Percentiles rank a stretch among this genome's conserved stretches.
Conservation (phyloP, 2,888 invertebrate genomes). For the Sympetrum striolatum region DNA sequence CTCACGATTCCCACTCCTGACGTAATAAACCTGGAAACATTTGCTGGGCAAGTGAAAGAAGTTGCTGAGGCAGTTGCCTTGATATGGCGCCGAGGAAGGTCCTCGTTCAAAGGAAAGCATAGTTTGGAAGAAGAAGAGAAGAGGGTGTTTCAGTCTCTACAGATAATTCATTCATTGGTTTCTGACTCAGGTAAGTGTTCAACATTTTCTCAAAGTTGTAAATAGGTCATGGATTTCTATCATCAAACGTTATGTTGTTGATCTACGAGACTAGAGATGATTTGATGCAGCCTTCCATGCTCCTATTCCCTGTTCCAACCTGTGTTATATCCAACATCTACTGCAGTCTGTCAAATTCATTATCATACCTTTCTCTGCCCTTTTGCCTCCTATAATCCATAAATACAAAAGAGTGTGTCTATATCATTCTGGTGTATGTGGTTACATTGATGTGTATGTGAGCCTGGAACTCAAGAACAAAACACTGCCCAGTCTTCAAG, state of each 20-base stretch:
- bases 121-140: slow-evolving; percentile 7
- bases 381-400: too few relatives aligned
- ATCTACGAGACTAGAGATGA: too few relatives aligned
- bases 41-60: slow-evolving; percentile 23
- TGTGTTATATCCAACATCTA: too few relatives aligned
- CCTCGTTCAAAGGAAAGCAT: background rate
- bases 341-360: too few relatives aligned
- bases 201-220: background rate
- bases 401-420: too few relatives aligned
- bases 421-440: too few relatives aligned
- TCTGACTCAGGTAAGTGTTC: background rate
- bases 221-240: background rate
- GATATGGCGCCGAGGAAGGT: background rate
- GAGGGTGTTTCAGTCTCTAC: slow-evolving; percentile 11
- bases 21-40: slow-evolving; percentile 8
- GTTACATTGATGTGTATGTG: too few relatives aligned
- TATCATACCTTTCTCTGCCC: too few relatives aligned
- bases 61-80: slow-evolving; percentile 15
- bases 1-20: slow-evolving; percentile 21
- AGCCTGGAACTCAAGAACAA: too few relatives aligned
- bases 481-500: too few relatives aligned
- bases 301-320: too few relatives aligned
- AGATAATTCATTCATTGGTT: slow-evolving; percentile 18
- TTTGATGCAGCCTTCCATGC: too few relatives aligned
- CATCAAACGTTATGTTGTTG: background rate